phyloP scores from a whole-genome alignment of 2,888 invertebrate genomes.

The Euzetes globulus region DNA sequence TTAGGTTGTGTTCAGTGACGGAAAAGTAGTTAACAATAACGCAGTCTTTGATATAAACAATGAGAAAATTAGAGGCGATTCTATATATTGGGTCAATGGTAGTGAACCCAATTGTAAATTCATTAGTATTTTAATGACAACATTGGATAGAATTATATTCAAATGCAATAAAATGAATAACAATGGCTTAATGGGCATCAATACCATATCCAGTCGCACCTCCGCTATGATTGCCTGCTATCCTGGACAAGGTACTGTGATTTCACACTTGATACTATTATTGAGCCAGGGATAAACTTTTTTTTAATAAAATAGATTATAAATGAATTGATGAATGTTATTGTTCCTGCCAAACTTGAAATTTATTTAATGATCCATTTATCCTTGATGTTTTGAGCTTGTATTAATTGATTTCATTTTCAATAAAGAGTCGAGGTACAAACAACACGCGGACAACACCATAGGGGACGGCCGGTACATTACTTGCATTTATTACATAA shows the following conservation, averaged over 20 bases:
- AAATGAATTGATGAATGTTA: too few relatives aligned
- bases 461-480: constrained; percentile 92
- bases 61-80: constrained; percentile 69
- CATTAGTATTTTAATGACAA: constrained; percentile 65
- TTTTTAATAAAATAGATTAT: too few relatives aligned
- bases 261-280: constrained; percentile 45
- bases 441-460: constrained; percentile 96
- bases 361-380: too few relatives aligned
- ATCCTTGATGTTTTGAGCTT: too few relatives aligned
- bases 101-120: constrained; percentile 67
- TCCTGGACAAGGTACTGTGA: constrained; percentile 66
- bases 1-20: constrained; percentile 37
- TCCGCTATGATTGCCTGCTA: constrained; percentile 91
- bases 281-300: not conserved
- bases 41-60: not conserved
- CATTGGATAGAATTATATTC: constrained; percentile 39
- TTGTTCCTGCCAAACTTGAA: too few relatives aligned
- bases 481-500: constrained; percentile 95
- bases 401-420: not conserved
- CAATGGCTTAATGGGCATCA: constrained; percentile 41
- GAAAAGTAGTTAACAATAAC: constrained; percentile 37
- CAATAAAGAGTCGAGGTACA: constrained; percentile 61
- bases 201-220: constrained; percentile 40
- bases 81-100: constrained; percentile 86
- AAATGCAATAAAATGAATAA: constrained; percentile 38